A percentile compares a stretch with the other conserved stretches of the same genome.
Conservation (phyloP, 2,888 invertebrate species). For the Craniophora ligustri region DNA sequence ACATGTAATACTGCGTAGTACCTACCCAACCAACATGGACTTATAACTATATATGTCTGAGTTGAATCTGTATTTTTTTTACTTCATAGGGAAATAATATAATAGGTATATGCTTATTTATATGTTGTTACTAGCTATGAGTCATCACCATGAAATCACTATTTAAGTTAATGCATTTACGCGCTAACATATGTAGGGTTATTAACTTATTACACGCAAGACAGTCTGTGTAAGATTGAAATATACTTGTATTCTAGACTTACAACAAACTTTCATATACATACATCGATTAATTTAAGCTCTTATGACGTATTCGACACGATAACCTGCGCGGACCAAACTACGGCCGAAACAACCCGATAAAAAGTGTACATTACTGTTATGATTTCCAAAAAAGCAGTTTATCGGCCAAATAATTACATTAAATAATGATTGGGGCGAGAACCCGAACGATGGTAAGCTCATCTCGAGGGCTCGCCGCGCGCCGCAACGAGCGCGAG, state of each 20-base stretch:
- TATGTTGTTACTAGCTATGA: too few species aligned
- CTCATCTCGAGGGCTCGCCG: slow-evolving; percentile 82
- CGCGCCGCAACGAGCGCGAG: slow-evolving; percentile 71
- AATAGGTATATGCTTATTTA: too few species aligned
- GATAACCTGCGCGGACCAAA: slow-evolving; percentile 54
- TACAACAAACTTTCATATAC: slow-evolving; percentile 5
- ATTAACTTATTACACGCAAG: too few species aligned
- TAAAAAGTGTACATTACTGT: slow-evolving; percentile 77
- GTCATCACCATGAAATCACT: too few species aligned
- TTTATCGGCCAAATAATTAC: slow-evolving; percentile 84
- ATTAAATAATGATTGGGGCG: slow-evolving; percentile 84
- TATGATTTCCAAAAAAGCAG: slow-evolving; percentile 77
- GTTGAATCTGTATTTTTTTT: too few species aligned
- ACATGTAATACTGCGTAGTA: too few species aligned
- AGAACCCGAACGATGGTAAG: slow-evolving; percentile 75
- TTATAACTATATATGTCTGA: too few species aligned
- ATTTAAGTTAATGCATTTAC: too few species aligned
- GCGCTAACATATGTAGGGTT: too few species aligned
- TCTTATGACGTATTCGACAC: slow-evolving; percentile 34
- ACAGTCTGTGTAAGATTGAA: slow-evolving; percentile 4
- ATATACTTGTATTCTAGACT: not conserved
- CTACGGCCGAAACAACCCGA: slow-evolving; percentile 60
- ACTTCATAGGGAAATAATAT: too few species aligned
- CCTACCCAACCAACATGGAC: too few species aligned
- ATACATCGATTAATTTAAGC: slow-evolving; percentile 34